Base-by-base conservation (phyloP, 2,888 invertebrate species). In the Pterostichus madidus region DNA sequence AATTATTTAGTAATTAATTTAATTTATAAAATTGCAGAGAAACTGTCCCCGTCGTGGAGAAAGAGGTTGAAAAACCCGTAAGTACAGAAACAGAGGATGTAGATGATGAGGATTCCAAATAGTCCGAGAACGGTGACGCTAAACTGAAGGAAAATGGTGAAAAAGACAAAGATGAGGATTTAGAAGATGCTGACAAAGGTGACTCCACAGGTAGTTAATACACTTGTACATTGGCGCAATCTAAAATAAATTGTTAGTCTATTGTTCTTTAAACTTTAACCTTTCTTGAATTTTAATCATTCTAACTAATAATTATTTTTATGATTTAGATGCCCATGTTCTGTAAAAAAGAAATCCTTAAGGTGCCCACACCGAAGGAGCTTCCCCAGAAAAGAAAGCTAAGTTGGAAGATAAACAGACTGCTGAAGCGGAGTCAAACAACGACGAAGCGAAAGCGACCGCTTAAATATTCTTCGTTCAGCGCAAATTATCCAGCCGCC, bases 331-430 rank as follows among this genome's bases (percentile, higher is more conserved):
- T 49, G 80, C 77, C 87, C 89, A 84, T 90, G 91, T 80, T 92
- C 92, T 85, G 92, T 93, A 88, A 94, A 94, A 90, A 94, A 95
- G 92, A 95, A 94, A 93, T 8, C 88, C 91, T 24, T 90, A 89
- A 61, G 88, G 86, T 52, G 86, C 87, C 79, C 87, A 88, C 7
- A 88, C 89, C 35, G 94, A 94, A 85, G 94, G 93, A 85, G 92
- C 92, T 68, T 93, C 93, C 84, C 94, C 94, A 7, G 95, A 95
- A 87, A 95, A 95, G 90, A 95, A 95, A 87, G 93, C 94, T 85
- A 95, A 94, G 90, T 91, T 94, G 80, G 93, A 92, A 11, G 94
- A 94, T 68, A 82, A 82, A 59, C 93, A 93, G 84, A 89, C 91
- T 6, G 92, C 92, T 11, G 94, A 94, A 86, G 90, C 90, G 39